Evolutionary conservation across 1,140 invertebrate genomes (phyloP).

Genomic region (Melanaphis sacchari): DNA sequence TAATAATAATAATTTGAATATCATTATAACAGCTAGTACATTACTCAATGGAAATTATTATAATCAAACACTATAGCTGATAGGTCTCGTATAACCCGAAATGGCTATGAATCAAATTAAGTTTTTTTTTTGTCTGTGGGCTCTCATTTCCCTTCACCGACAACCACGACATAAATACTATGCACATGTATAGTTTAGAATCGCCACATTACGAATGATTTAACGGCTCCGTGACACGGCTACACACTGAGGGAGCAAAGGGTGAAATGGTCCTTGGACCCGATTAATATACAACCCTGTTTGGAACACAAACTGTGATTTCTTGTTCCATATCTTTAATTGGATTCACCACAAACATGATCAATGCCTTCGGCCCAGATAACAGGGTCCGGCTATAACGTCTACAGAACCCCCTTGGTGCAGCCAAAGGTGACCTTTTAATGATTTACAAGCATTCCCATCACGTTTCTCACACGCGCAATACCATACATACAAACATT

Average conservation of each 20-base stretch:
- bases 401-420: conserved; percentile 47
- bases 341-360: conserved; percentile 55
- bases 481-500: neutral
- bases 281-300: conserved; percentile 54
- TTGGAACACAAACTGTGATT: conserved; percentile 43
- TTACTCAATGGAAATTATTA: conserved; percentile 18
- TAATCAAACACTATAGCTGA: conserved; percentile 42
- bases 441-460: conserved; percentile 58
- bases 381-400: conserved; percentile 50
- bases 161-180: neutral
- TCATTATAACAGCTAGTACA: neutral
- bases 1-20: neutral
- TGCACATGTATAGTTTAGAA: neutral
- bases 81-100: conserved; percentile 16
- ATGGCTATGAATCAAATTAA: conserved; percentile 32
- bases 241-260: conserved; percentile 13
- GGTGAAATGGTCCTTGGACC: conserved; percentile 40
- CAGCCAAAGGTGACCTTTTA: conserved; percentile 56
- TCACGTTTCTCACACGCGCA: conserved; percentile 44
- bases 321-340: conserved; percentile 57
- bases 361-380: conserved; percentile 52
- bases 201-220: conserved; percentile 54
- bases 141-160: neutral
- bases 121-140: conserved; percentile 15
- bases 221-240: conserved; percentile 39